phyloP scores from a whole-genome alignment of 2,888 invertebrate genomes.

The Lasioglossum leucozonium region DNA sequence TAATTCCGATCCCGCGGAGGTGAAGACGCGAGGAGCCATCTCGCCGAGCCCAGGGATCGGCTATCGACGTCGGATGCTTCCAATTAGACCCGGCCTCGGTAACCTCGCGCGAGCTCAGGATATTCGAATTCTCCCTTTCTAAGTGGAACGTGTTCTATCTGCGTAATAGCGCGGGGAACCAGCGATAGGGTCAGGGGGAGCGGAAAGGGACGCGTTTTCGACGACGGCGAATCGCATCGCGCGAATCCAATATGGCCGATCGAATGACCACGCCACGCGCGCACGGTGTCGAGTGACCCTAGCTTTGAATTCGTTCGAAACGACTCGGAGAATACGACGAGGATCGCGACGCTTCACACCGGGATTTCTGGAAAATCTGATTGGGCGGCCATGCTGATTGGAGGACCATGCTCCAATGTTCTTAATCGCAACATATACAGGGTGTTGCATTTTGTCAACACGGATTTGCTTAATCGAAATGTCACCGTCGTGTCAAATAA shows the following conservation, averaged over 20 bases:
- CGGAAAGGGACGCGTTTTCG: conserved; percentile 15
- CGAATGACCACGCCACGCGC: conserved; percentile 74
- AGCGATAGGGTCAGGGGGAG: no score
- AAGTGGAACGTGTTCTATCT: conserved; percentile 55
- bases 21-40: conserved; percentile 8
- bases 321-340: conserved; percentile 40
- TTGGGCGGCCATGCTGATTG: background rate
- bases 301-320: conserved; percentile 55
- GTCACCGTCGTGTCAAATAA: background rate
- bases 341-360: background rate
- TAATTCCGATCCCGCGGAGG: conserved; percentile 13
- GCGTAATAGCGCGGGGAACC: conserved; percentile 25
- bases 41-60: conserved; percentile 8
- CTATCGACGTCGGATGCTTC: conserved; percentile 24
- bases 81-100: conserved; percentile 31
- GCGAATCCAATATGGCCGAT: conserved; percentile 67
- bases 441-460: background rate
- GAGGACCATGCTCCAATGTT: background rate
- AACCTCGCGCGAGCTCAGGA: conserved; percentile 21
- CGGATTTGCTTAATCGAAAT: no score
- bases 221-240: conserved; percentile 45
- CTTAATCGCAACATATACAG: background rate
- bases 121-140: conserved; percentile 30
- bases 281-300: conserved; percentile 72
- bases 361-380: background rate